Evolutionary conservation across 1,140 invertebrate species (phyloP).

Genomic region (Pectinophora gossypiella): DNA sequence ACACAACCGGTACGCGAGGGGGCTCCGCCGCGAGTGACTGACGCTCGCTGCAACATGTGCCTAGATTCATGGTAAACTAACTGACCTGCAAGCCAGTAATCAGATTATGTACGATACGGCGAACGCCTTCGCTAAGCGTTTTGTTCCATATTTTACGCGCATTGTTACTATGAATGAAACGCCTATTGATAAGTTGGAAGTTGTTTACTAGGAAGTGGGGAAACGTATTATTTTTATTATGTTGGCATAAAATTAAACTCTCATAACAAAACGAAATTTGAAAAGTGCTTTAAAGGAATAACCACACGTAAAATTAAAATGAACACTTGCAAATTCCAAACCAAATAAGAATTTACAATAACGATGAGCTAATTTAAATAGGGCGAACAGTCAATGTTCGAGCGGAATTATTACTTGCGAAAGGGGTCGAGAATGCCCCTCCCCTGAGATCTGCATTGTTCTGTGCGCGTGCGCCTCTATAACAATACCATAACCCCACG

Average conservation of each 20-base stretch:
- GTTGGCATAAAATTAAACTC: too few species aligned
- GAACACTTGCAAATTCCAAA: too few species aligned
- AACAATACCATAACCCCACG: too few species aligned
- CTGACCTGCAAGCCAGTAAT: slow-evolving; percentile 46
- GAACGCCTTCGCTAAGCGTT: slow-evolving; percentile 13
- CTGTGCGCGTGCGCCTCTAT: too few species aligned
- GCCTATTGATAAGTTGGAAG: background rate
- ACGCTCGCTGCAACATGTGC: slow-evolving; percentile 25
- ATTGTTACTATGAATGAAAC: background rate
- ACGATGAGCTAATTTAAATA: too few species aligned
- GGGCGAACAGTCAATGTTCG: too few species aligned
- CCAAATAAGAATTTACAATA: too few species aligned
- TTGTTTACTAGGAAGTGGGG: too few species aligned
- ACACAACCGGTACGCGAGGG: slow-evolving; percentile 34
- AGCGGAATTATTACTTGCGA: slow-evolving; percentile 24
- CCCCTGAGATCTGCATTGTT: background rate
- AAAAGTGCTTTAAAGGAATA: too few species aligned
- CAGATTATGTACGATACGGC: slow-evolving; percentile 36
- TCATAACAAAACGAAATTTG: too few species aligned
- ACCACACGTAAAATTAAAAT: too few species aligned
- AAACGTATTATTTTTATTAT: too few species aligned
- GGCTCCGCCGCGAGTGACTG: slow-evolving; percentile 53
- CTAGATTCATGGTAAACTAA: slow-evolving; percentile 29
- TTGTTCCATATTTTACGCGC: slow-evolving; percentile 6
- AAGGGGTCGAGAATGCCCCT: slow-evolving; percentile 26